A percentile compares a stretch with the other conserved stretches of the same genome.
Evolutionary conservation across 2,797 vertebrate genomes (phyloP).

Genomic region (Sebastes umbrosus): DNA sequence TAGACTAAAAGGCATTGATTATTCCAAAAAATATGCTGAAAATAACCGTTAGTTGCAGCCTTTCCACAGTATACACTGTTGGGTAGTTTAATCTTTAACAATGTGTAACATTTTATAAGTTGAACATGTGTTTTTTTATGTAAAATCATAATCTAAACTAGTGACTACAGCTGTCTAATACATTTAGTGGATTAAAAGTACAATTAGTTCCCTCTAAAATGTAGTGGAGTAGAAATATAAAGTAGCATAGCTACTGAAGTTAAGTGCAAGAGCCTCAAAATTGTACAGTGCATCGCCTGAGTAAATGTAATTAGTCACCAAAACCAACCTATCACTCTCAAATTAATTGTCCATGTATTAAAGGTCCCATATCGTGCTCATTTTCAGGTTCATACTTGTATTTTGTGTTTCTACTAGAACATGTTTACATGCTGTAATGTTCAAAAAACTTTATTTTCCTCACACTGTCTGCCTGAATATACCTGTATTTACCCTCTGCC

Average conservation of each 20-base stretch:
- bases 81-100: neutral
- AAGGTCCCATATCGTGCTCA: no score
- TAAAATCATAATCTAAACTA: neutral
- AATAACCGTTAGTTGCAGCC: neutral
- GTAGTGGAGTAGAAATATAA: neutral
- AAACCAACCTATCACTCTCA: no score
- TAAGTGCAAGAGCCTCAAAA: neutral
- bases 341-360: no score
- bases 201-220: neutral
- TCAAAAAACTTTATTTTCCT: no score
- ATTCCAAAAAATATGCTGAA: neutral
- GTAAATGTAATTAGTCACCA: neutral
- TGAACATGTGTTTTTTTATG: neutral
- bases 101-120: neutral
- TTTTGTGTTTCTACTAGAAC: no score
- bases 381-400: no score
- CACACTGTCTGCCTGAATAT: no score
- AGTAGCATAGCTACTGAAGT: neutral
- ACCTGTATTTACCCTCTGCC: no score
- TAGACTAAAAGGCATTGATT: neutral
- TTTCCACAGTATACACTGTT: neutral
- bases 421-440: no score
- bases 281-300: no score
- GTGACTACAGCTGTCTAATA: neutral
- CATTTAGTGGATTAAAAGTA: neutral